Conservation (phyloP, 2,113 vertebrate genomes). For the Hyla sarda region DNA sequence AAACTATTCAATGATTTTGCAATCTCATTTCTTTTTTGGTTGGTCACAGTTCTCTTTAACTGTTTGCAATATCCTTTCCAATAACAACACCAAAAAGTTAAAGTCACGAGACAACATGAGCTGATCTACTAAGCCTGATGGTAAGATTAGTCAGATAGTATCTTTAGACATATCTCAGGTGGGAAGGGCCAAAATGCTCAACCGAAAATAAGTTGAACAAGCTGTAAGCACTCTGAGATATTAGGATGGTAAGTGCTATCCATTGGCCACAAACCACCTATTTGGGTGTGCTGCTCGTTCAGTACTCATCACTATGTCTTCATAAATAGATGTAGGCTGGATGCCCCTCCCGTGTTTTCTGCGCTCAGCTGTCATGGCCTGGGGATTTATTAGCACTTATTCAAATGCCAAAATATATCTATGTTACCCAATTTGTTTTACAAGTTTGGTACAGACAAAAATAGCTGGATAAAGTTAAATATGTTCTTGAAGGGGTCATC, state of each 20-base stretch:
- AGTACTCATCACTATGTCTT: not conserved
- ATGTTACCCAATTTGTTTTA: not conserved
- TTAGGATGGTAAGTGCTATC: constrained; percentile 1
- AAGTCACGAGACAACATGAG: not conserved
- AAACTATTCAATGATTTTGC: not conserved
- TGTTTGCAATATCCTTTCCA: not conserved
- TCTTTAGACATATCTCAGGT: constrained; percentile 39
- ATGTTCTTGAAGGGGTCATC: not conserved
- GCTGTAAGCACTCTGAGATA: not conserved
- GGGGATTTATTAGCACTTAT: not conserved
- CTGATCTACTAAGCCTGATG: not conserved
- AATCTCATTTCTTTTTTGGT: too few species aligned
- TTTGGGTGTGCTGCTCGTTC: too few species aligned
- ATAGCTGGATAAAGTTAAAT: not conserved
- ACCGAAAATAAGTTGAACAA: constrained; percentile 15
- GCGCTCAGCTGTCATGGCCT: not conserved
- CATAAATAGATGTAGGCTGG: not conserved
- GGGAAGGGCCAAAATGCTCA: constrained; percentile 17
- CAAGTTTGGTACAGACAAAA: not conserved
- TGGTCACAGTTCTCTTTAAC: not conserved
- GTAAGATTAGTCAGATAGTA: not conserved
- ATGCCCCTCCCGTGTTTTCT: not conserved
- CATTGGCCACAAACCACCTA: constrained; percentile 12
- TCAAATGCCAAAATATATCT: not conserved
- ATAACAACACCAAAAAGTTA: not conserved